A percentile compares a stretch with the other conserved stretches of the same genome.
Conservation (phyloP, 1,140 invertebrate genomes). For the Drosophila virilis region DNA sequence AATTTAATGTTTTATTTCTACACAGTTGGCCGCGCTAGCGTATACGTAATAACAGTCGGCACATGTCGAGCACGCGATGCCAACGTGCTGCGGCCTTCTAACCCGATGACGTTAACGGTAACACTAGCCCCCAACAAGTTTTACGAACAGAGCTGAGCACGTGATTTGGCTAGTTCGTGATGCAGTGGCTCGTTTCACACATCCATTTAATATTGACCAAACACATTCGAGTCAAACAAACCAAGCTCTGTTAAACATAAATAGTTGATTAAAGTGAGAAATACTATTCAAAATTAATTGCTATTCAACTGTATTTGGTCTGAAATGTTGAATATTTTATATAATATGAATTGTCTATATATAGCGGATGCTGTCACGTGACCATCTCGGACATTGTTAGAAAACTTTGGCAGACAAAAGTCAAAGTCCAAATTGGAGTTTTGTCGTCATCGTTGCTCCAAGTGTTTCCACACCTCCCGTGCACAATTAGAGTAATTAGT, state of each 20-base stretch:
- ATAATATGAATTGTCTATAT: too few relatives aligned
- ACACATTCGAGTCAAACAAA: too few relatives aligned
- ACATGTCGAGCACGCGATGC: slow-evolving; percentile 70
- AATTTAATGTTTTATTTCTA: slow-evolving; percentile 80
- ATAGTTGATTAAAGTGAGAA: too few relatives aligned
- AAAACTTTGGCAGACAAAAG: slow-evolving; percentile 51
- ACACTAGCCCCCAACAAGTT: slow-evolving; percentile 24
- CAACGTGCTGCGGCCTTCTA: slow-evolving; percentile 66
- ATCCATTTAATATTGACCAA: too few relatives aligned
- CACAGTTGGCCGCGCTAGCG: slow-evolving; percentile 65
- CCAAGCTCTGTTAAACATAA: too few relatives aligned
- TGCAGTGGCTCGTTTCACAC: not conserved
- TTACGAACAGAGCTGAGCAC: slow-evolving; percentile 42
- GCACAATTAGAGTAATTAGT: slow-evolving; percentile 77
- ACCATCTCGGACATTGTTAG: slow-evolving; percentile 36
- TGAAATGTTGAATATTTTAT: too few relatives aligned
- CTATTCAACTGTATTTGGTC: too few relatives aligned
- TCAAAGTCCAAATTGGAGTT: slow-evolving; percentile 73
- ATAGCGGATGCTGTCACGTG: slow-evolving; percentile 41
- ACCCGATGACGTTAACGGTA: slow-evolving; percentile 50
- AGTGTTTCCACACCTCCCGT: slow-evolving; percentile 69
- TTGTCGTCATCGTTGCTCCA: slow-evolving; percentile 75
- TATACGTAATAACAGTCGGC: slow-evolving; percentile 65
- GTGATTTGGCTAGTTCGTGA: slow-evolving; percentile 23
- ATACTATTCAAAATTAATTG: too few relatives aligned